Evolutionary conservation across 2,797 vertebrate genomes (phyloP).

Genomic region (Distichodus sexfasciatus): DNA sequence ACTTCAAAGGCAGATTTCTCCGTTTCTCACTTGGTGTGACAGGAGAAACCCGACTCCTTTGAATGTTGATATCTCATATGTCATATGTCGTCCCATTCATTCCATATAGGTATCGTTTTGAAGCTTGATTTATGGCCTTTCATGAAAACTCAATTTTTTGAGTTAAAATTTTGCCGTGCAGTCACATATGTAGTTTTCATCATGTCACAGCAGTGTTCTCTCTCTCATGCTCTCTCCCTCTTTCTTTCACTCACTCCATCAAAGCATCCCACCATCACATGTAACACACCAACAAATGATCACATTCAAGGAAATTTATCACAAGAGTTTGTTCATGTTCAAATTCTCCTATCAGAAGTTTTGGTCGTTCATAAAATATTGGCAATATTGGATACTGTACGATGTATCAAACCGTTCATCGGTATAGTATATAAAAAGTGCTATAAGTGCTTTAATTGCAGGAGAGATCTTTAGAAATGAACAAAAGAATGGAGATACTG

Average conservation of each 20-base stretch:
- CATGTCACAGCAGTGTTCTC: not conserved
- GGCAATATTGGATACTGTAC: slow-evolving; percentile 38
- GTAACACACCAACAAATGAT: slow-evolving; percentile 9
- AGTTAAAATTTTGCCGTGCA: too few relatives aligned
- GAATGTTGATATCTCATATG: too few relatives aligned
- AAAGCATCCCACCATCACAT: slow-evolving; percentile 32
- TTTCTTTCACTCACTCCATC: slow-evolving; percentile 9
- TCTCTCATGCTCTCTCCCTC: not conserved
- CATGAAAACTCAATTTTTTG: too few relatives aligned
- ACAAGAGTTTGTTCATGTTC: slow-evolving; percentile 28
- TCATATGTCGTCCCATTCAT: too few relatives aligned
- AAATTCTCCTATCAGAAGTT: slow-evolving; percentile 7
- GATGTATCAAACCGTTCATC: slow-evolving; percentile 25
- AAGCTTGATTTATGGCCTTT: too few relatives aligned
- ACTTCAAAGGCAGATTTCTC: too few relatives aligned
- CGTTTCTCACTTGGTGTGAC: too few relatives aligned
- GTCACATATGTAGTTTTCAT: too few relatives aligned
- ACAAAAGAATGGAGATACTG: slow-evolving; percentile 15
- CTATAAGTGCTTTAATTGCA: slow-evolving; percentile 49
- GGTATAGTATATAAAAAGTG: slow-evolving; percentile 45
- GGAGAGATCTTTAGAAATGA: slow-evolving; percentile 27
- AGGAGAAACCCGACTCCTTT: too few relatives aligned
- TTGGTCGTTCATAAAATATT: slow-evolving; percentile 24
- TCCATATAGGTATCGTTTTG: too few relatives aligned
- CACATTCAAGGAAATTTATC: slow-evolving; percentile 22